Base-by-base conservation (phyloP, 2,113 vertebrate species). In the Clupea harengus region DNA sequence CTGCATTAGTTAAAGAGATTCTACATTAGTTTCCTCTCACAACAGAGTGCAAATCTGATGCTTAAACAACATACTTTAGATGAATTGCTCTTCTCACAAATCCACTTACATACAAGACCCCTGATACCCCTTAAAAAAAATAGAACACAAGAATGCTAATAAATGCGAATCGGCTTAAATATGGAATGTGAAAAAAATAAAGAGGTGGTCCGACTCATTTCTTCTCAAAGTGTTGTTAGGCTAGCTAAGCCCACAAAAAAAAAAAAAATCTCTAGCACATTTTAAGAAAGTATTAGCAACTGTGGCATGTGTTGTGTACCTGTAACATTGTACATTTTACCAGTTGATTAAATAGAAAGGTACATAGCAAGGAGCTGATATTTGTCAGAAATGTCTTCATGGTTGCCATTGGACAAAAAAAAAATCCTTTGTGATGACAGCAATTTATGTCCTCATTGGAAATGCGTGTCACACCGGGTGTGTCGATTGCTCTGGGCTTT, bases 11-110 rank as follows among this genome's bases (percentile, higher is more conserved):
- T 11, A 78, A 64, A 96, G 95, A 97, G 96, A 96, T 96, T 97
- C 96, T 95, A 95, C 95, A 97, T 96, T 96, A 96, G 96, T 95
- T 96, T 95, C 92, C 94, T 96, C 97, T 98, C 96, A 95, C 95
- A 94, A 96, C 93, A 96, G 96, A 98, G 97, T 99, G 98, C 98
- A 99, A 99, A 97, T 97, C 95, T 96, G 95, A 96, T 96, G 97
- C 95, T 97, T 96, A 96, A 39, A 97, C 96, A 95, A 98, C 86
- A 96, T 96, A 96, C 95, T 94, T 96, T 95, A 91, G 95, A 94
- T 96, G 96, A 95, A 89, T 92, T 91, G 92, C 92, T 93, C 91
- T 92, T 92, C 88, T 89, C 90, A 89, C 92, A 93, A 94, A 93
- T 93, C 93, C 94, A 94, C 93, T 87, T 94, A 91, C 90, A 88